Conservation (phyloP, 2,888 invertebrate species). For the Drosophila algonquin region DNA sequence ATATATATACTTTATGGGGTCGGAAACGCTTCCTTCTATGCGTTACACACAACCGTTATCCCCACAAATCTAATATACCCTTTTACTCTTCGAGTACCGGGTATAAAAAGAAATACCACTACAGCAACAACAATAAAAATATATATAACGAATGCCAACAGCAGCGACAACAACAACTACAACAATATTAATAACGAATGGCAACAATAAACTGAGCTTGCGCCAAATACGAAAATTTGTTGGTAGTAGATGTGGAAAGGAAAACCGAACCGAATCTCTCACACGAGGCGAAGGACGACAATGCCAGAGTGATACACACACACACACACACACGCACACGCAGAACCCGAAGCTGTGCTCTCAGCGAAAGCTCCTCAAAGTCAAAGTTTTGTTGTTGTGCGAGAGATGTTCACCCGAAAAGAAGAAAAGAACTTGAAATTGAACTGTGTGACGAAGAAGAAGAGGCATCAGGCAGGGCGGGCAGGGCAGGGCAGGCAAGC, state of each 20-base stretch:
- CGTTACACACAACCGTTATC: too few relatives aligned
- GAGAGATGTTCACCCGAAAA: conserved; percentile 43
- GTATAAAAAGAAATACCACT: conserved; percentile 59
- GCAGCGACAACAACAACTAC: conserved; percentile 45
- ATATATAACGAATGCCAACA: conserved; percentile 22
- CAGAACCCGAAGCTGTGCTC: conserved; percentile 29
- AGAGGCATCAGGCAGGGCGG: conserved; percentile 22
- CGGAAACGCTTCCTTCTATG: too few relatives aligned
- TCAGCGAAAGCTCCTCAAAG: conserved; percentile 54
- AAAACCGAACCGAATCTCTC: conserved; percentile 55
- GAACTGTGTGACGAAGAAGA: conserved; percentile 67
- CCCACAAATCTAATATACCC: too few relatives aligned
- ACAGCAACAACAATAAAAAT: conserved; percentile 30
- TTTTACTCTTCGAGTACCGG: too few relatives aligned
- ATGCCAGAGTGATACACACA: conserved; percentile 40
- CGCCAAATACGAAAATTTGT: conserved; percentile 63
- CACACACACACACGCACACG: conserved; percentile 18
- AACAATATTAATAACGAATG: conserved; percentile 47
- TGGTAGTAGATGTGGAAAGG: conserved; percentile 4
- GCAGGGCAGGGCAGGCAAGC: conserved; percentile 6
- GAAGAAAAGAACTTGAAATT: conserved; percentile 75
- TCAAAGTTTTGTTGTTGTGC: conserved; percentile 36
- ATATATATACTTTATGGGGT: too few relatives aligned
- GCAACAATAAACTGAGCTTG: conserved; percentile 79
- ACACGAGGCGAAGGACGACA: conserved; percentile 54